phyloP scores from a whole-genome alignment of 1,140 invertebrate species.

The Nasonia giraulti region DNA sequence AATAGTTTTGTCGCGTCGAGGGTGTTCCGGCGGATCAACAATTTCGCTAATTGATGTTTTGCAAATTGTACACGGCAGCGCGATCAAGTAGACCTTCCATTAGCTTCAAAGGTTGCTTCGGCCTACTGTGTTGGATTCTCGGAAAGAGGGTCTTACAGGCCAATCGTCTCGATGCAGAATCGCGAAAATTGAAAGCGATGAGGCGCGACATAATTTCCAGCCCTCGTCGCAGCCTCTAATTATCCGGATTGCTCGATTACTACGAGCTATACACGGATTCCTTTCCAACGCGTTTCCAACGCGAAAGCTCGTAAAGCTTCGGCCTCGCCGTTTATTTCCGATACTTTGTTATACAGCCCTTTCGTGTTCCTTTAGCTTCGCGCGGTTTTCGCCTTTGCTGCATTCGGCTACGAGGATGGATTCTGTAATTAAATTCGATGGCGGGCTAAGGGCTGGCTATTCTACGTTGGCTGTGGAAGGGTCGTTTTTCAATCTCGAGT shows the following conservation, averaged over 20 bases:
- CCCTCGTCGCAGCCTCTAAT: neutral
- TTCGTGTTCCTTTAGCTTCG: neutral
- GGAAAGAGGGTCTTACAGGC: neutral
- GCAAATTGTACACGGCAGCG: neutral
- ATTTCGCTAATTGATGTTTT: neutral
- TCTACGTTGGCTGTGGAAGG: neutral
- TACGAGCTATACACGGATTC: neutral
- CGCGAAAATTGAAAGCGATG: conserved; percentile 38
- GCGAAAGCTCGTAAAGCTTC: neutral
- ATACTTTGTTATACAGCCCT: neutral
- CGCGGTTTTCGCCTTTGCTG: neutral
- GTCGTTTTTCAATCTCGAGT: neutral
- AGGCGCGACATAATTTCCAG: conserved; percentile 18
- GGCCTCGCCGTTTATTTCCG: neutral
- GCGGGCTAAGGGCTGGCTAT: neutral
- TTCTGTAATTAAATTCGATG: conserved; percentile 41
- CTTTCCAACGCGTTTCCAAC: neutral
- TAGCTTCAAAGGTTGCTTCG: no score
- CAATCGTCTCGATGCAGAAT: neutral
- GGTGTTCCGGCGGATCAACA: neutral
- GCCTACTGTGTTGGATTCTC: neutral
- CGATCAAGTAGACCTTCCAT: no score
- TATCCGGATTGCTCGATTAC: neutral
- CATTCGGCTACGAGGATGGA: conserved; percentile 1
- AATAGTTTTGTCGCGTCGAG: neutral